Percentiles rank a stretch among this genome's conserved stretches.
Conservation (phyloP, 1,140 invertebrate genomes). For the Campoletis sonorensis region DNA sequence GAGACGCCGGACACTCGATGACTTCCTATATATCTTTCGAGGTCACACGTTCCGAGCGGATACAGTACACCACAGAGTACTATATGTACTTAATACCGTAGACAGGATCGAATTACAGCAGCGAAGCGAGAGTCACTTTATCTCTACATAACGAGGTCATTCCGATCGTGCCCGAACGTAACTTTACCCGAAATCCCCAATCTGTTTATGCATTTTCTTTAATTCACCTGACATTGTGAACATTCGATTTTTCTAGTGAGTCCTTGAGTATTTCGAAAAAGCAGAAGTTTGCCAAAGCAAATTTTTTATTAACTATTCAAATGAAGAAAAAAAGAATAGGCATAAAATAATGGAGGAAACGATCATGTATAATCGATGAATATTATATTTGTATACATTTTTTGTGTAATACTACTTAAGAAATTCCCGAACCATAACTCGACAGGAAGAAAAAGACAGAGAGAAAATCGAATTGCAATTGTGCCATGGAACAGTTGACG, state of each 20-base stretch:
- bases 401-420: no score
- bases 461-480: conserved; percentile 52
- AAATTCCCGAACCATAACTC: no score
- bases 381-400: no score
- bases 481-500: conserved; percentile 43
- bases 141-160: neutral
- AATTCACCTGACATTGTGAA: neutral
- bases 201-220: neutral
- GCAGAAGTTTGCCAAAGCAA: no score
- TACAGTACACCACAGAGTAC: conserved; percentile 1
- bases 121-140: conserved; percentile 7
- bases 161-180: neutral
- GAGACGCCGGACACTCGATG: conserved; percentile 1
- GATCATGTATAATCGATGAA: no score
- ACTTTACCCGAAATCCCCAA: neutral
- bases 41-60: conserved; percentile 3
- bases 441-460: conserved; percentile 16
- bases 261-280: neutral
- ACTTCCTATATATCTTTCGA: conserved; percentile 8
- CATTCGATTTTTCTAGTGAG: neutral
- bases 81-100: conserved; percentile 12
- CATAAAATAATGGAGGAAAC: no score
- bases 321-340: no score
- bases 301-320: no score
- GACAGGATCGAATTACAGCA: neutral